Evolutionary conservation across 1,140 invertebrate species (phyloP).

Genomic region (Hycleus cichorii): DNA sequence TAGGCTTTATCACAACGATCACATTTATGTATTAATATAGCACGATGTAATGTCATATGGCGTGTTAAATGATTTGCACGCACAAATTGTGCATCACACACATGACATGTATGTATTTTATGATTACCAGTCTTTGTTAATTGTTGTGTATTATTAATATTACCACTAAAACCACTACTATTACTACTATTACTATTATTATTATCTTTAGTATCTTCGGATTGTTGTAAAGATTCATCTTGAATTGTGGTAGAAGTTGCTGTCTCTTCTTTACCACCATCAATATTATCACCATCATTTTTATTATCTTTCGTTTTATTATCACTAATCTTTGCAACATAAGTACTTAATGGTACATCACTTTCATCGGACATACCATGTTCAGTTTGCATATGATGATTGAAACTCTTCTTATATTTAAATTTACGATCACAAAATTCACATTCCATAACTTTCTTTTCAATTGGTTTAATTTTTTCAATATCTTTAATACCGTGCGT

Average conservation of each 20-base stretch:
- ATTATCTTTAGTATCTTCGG: not conserved
- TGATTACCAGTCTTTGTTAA: not conserved
- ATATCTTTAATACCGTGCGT: slow-evolving; percentile 24
- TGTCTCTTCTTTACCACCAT: not conserved
- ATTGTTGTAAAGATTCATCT: not conserved
- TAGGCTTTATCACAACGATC: slow-evolving; percentile 38
- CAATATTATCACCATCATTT: not conserved
- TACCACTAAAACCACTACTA: not conserved
- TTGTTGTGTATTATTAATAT: not conserved
- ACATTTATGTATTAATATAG: slow-evolving; percentile 37
- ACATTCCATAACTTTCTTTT: slow-evolving; percentile 33
- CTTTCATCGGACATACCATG: slow-evolving; percentile 37
- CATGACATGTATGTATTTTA: slow-evolving; percentile 36
- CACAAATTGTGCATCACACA: slow-evolving; percentile 34
- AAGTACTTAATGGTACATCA: slow-evolving; percentile 23
- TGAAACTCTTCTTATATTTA: slow-evolving; percentile 40
- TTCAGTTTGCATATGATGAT: slow-evolving; percentile 39
- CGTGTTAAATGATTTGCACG: slow-evolving; percentile 36
- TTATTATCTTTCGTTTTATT: slow-evolving; percentile 15
- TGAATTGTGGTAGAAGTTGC: slow-evolving; percentile 3
- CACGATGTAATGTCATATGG: slow-evolving; percentile 38
- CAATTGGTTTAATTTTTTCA: slow-evolving; percentile 4
- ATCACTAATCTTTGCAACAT: slow-evolving; percentile 14
- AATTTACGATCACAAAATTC: slow-evolving; percentile 42
- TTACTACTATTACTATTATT: not conserved